Evolutionary conservation across 1,140 invertebrate genomes (phyloP), one percentile per base, ranked within the genome.

Genomic region (Pogonus chalceus): DNA sequence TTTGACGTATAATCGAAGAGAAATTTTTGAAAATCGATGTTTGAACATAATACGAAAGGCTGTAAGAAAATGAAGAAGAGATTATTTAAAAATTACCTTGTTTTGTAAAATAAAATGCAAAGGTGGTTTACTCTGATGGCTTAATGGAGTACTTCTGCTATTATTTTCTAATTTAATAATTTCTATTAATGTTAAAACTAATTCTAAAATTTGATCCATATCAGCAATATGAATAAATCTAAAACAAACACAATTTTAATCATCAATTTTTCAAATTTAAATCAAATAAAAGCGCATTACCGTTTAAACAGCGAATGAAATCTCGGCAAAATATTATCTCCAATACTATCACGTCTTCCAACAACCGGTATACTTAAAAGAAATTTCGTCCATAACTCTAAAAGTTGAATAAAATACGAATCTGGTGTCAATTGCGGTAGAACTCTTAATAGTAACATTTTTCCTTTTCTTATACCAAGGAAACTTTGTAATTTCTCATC

Each of bases 401-500:
- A 53, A 21, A 66, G 56, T 52, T 69, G 65, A 3, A 20, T 24
- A 4, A 58, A 43, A 53, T 63, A 67, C 18, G 39, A 51, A 3
- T 67, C 65, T 20, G 51, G 20, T 10, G 54, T 55, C 35, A 69
- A 56, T 47, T 65, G 76, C 22, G 78, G 74, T 62, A 83, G 69
- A 55, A 82, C 69, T 58, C 81, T 72, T 23, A 80, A 65, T 39
- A 82, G 64, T 39, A 83, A 65, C 58, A 73, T 77, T 78, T 84
- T 82, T 64, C 84, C 85, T 63, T 88, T 88, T 55, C 84, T 75
- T 49, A 87, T 82, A 60, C 77, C 79, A 57, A 87, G 68, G 73
- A 84, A 79, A 60, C 78, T 77, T 7, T 76, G 65, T 56, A 87
- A 72, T 62, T 85, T 77, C 51, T 84, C 82, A 7, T 83, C 79